Evolutionary conservation across 2,113 vertebrate species (phyloP).

Genomic region (Dicerorhinus sumatrensis): DNA sequence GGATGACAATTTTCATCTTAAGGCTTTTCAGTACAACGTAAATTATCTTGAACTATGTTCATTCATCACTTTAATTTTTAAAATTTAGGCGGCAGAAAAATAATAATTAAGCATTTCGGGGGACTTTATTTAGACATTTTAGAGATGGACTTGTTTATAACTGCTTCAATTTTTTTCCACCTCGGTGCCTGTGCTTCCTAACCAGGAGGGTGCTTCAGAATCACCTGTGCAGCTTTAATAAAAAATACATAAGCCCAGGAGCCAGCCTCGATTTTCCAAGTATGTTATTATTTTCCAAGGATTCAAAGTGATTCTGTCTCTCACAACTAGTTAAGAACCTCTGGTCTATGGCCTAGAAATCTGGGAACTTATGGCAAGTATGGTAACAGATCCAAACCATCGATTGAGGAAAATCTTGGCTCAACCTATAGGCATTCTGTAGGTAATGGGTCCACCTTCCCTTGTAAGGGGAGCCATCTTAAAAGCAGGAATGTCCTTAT

Average conservation of each 20-base stretch:
- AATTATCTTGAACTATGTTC: slow-evolving; percentile 10
- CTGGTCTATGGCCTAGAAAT: not conserved
- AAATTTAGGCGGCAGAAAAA: not conserved
- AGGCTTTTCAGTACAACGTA: not conserved
- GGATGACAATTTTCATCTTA: not conserved
- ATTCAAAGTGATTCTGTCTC: not conserved
- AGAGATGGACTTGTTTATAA: not conserved
- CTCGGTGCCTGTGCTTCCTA: not conserved
- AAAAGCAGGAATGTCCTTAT: not conserved
- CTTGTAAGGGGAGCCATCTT: not conserved
- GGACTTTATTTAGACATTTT: not conserved
- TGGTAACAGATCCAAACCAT: not conserved
- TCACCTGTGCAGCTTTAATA: not conserved
- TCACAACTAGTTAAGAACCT: not conserved
- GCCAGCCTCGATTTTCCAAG: not conserved
- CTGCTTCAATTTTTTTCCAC: not conserved
- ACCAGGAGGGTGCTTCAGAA: not conserved
- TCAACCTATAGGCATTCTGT: not conserved
- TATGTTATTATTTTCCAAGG: not conserved
- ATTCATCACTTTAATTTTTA: not conserved
- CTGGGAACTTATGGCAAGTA: not conserved
- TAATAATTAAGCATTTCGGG: not conserved
- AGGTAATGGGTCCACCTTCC: not conserved
- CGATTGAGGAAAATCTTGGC: not conserved
- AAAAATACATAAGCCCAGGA: not conserved